Conservation (phyloP, 2,113 vertebrate genomes). For the Pipa parva region DNA sequence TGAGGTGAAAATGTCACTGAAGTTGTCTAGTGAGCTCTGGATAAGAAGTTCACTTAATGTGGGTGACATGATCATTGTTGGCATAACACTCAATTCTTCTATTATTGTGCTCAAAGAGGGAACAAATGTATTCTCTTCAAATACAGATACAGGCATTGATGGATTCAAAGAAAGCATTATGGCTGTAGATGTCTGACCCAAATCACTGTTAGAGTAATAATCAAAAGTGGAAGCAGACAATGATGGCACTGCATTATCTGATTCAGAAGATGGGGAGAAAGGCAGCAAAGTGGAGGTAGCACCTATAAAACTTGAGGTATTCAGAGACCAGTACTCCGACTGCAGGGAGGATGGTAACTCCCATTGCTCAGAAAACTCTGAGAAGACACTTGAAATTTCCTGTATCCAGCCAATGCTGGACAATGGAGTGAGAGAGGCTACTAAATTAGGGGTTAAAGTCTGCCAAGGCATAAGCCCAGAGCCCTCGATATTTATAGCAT, state of each 20-base stretch:
- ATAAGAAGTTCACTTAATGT: not conserved
- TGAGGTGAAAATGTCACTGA: not conserved
- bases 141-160: conserved; percentile 21
- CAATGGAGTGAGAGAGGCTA: conserved; percentile 6
- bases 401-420: conserved; percentile 24
- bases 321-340: conserved; percentile 43
- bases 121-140: conserved; percentile 32
- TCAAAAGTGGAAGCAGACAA: conserved; percentile 39
- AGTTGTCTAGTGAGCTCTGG: not conserved
- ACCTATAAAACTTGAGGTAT: conserved; percentile 60
- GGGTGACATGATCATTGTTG: not conserved
- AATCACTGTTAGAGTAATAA: conserved; percentile 43
- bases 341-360: conserved; percentile 41
- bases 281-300: conserved; percentile 59
- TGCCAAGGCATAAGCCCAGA: conserved; percentile 44
- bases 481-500: not conserved
- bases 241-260: conserved; percentile 39
- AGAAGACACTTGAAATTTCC: conserved; percentile 19
- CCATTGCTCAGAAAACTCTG: conserved; percentile 30
- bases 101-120: not conserved
- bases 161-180: conserved; percentile 45
- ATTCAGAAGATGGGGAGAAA: conserved; percentile 28
- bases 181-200: conserved; percentile 40
- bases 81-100: not conserved
- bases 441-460: conserved; percentile 39